Percentiles rank a stretch among this genome's conserved stretches.
These are phyloP conservation scores for Upupa epops DNA, from an alignment of 2,113 vertebrate genomes.

Conservation along the genomic window DNA sequence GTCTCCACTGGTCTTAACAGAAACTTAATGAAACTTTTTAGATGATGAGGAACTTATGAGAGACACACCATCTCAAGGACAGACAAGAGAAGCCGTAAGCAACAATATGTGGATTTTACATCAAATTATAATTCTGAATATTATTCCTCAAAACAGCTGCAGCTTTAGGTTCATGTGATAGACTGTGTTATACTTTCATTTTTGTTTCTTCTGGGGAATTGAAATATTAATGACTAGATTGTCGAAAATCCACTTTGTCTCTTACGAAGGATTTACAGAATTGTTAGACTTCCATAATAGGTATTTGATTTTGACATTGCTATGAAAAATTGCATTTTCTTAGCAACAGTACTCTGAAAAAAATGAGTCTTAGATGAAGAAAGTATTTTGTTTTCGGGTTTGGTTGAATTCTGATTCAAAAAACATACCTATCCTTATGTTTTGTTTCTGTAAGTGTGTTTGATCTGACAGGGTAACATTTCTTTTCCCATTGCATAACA, in stretches of 20 bases:
- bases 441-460: background rate
- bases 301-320: background rate
- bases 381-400: conserved; percentile 18
- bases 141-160: background rate
- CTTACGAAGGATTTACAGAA: background rate
- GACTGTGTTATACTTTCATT: background rate
- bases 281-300: background rate
- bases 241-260: background rate
- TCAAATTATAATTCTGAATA: background rate
- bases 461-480: background rate
- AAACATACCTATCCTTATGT: background rate
- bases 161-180: background rate
- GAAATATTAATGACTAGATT: background rate
- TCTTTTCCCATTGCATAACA: background rate
- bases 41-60: no score
- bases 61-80: background rate
- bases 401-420: conserved; percentile 28
- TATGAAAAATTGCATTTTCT: conserved; percentile 46
- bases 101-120: background rate
- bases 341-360: conserved; percentile 46
- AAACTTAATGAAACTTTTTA: background rate
- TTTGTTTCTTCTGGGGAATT: background rate
- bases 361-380: conserved; percentile 41
- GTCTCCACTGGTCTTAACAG: background rate
- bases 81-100: background rate